Evolutionary conservation across 2,888 invertebrate genomes (phyloP).

Genomic region (Mimachlamys varia): DNA sequence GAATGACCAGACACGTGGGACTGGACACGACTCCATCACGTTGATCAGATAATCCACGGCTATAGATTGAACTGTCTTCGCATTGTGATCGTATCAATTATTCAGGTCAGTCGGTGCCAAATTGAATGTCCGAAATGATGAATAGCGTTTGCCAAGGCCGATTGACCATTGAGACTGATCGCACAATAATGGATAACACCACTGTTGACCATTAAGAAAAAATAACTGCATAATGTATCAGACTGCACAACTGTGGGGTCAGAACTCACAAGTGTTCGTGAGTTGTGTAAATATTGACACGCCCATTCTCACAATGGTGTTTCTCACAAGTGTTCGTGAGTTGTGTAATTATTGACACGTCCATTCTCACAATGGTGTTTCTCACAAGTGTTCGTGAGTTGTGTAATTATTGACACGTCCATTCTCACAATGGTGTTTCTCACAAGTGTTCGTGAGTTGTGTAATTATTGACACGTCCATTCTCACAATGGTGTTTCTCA

Average conservation of each 20-base stretch:
- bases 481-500: too few relatives aligned
- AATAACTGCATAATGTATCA: neutral
- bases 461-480: too few relatives aligned
- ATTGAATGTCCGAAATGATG: constrained; percentile 33
- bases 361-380: too few relatives aligned
- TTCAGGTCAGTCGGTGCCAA: constrained; percentile 19
- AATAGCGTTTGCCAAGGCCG: constrained; percentile 3
- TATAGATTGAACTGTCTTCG: constrained; percentile 29
- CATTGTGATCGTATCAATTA: constrained; percentile 21
- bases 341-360: too few relatives aligned
- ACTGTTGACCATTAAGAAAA: neutral
- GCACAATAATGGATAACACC: neutral
- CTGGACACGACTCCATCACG: neutral
- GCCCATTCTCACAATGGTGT: too few relatives aligned
- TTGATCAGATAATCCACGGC: neutral
- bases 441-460: too few relatives aligned
- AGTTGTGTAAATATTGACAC: too few relatives aligned
- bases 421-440: too few relatives aligned
- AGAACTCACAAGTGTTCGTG: too few relatives aligned
- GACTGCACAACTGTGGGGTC: neutral
- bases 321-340: too few relatives aligned
- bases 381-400: too few relatives aligned
- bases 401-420: too few relatives aligned
- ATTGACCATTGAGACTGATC: constrained; percentile 23
- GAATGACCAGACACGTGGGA: neutral